Evolutionary conservation across 2,888 invertebrate genomes (phyloP).

Genomic region (Podotricha telesiphe): DNA sequence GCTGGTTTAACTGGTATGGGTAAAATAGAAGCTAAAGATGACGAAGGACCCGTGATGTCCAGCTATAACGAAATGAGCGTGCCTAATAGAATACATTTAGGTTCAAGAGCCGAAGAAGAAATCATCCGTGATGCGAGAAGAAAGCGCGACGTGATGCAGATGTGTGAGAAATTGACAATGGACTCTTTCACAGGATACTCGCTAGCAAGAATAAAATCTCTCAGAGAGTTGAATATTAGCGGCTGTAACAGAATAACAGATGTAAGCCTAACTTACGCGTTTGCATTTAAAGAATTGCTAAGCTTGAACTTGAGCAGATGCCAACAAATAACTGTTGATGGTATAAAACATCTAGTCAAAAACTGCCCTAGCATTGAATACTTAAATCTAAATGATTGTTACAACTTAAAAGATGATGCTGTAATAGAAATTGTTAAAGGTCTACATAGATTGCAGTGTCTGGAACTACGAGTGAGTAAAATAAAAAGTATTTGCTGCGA

Average conservation of each 20-base stretch:
- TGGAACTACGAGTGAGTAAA: constrained; percentile 83
- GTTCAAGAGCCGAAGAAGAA: constrained; percentile 87
- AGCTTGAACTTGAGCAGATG: constrained; percentile 86
- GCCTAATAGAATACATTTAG: constrained; percentile 80
- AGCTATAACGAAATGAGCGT: constrained; percentile 56
- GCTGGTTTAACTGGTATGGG: constrained; percentile 88
- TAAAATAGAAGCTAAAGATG: constrained; percentile 64
- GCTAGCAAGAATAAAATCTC: constrained; percentile 78
- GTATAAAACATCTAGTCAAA: constrained; percentile 85
- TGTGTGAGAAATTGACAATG: constrained; percentile 82
- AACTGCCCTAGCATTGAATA: constrained; percentile 88
- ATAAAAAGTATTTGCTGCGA: neutral
- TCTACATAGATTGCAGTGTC: constrained; percentile 78
- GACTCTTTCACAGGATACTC: constrained; percentile 77
- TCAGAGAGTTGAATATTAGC: constrained; percentile 85
- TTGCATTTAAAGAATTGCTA: constrained; percentile 86
- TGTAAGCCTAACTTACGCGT: constrained; percentile 87
- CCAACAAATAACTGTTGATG: constrained; percentile 87
- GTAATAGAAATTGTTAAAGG: constrained; percentile 65
- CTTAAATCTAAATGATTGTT: constrained; percentile 86
- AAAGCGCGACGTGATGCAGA: constrained; percentile 85
- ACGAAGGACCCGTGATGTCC: constrained; percentile 66
- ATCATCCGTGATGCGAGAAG: constrained; percentile 86
- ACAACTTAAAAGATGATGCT: constrained; percentile 86
- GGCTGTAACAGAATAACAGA: constrained; percentile 89